Evolutionary conservation across 1,140 invertebrate species (phyloP).

Genomic region (Bilobella aurantiaca): DNA sequence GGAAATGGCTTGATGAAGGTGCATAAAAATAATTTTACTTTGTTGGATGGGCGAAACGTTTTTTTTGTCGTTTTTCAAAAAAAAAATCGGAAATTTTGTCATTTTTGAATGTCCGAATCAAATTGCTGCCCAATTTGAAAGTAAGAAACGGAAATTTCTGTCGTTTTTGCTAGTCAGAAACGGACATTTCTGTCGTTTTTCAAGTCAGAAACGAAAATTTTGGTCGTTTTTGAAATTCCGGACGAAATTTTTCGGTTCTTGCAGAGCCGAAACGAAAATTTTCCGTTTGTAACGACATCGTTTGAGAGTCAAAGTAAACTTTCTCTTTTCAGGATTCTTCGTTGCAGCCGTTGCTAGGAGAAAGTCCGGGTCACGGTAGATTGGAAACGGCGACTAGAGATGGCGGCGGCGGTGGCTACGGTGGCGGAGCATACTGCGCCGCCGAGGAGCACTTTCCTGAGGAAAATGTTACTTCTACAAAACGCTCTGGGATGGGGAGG

Average conservation of each 20-base stretch:
- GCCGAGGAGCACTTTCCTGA: conserved; percentile 33
- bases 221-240: background rate
- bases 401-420: conserved; percentile 33
- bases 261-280: background rate
- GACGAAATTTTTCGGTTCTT: background rate
- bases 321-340: conserved; percentile 37
- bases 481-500: conserved; percentile 30
- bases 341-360: conserved; percentile 39
- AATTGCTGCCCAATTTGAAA: background rate
- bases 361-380: conserved; percentile 39
- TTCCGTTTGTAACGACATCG: background rate
- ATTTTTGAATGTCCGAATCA: too few species aligned
- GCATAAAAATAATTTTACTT: too few species aligned
- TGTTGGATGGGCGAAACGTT: too few species aligned
- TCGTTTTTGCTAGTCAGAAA: too few species aligned
- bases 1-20: too few species aligned
- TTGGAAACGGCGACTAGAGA: conserved; percentile 39
- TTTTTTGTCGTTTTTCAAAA: too few species aligned
- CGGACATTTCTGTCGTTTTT: too few species aligned
- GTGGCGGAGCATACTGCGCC: conserved; percentile 33
- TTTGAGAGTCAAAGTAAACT: background rate
- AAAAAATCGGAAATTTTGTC: too few species aligned
- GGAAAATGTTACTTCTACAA: conserved; percentile 30
- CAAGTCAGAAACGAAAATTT: too few species aligned
- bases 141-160: too few species aligned